Evolutionary conservation across 2,113 vertebrate species (phyloP).

Genomic region (Sphaerodactylus townsendi): DNA sequence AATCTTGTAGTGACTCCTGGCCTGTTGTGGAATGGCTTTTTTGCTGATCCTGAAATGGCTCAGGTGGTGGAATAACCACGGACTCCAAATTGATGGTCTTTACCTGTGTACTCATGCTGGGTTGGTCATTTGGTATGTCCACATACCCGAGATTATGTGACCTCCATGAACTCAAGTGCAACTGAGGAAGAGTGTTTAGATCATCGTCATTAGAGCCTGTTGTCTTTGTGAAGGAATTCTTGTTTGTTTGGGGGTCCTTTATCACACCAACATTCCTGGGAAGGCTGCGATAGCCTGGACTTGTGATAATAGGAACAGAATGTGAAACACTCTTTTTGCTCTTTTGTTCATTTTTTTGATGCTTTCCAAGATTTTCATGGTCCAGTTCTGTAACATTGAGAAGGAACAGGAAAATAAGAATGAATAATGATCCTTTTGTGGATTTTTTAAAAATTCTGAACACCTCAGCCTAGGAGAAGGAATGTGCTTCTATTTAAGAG

Average conservation of each 20-base stretch:
- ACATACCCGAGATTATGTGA: background rate
- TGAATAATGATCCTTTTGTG: background rate
- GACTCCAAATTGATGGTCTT: background rate
- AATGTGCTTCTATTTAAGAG: background rate
- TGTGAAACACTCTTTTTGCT: conserved; percentile 45
- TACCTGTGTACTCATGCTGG: accelerated
- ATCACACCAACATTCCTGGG: conserved; percentile 46
- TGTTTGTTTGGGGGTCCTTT: accelerated
- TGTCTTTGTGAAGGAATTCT: background rate
- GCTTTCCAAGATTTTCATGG: background rate
- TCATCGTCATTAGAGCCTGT: accelerated
- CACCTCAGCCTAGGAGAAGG: background rate
- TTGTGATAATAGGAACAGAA: conserved; percentile 64
- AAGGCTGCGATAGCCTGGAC: conserved; percentile 51
- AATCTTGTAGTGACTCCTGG: background rate
- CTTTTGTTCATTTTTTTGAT: conserved; percentile 3
- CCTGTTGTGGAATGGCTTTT: background rate
- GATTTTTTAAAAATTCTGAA: background rate
- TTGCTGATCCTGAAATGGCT: conserved; percentile 60
- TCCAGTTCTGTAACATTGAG: conserved; percentile 64
- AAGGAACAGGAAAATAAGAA: background rate
- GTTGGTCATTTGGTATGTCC: background rate
- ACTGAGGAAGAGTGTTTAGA: background rate
- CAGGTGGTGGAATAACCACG: conserved; percentile 57
- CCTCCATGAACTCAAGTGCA: too few species aligned